Evolutionary conservation across 2,113 vertebrate genomes (phyloP), one percentile per base, ranked within the genome.

Genomic region (Grammomys dolichurus): DNA sequence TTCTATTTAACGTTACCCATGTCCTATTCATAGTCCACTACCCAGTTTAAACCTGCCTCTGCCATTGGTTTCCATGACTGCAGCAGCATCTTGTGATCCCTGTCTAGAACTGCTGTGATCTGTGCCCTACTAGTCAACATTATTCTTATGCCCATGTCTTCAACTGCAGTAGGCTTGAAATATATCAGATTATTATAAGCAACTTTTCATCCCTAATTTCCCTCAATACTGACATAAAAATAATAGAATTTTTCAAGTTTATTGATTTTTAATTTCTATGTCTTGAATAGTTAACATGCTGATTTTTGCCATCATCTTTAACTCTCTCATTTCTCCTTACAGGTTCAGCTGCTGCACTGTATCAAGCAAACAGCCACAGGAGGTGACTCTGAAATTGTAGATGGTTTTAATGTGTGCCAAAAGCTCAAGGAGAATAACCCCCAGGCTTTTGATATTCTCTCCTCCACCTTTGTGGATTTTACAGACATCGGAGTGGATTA

Each of bases 331-430:
- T 95, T 65, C 22, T 43, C 96, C 95, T 97, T 89, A 51, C 95
- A 99, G 99, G 99, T 99, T 94, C 99, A 99, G 93, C 98, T 99
- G 70, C 98, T 99, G 89, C 99, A 99, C 51, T 99, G 99, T 92
- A 98, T 99, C 98, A 98, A 98, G 76, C 99, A 99, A 98, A 99
- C 99, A 0, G 95, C 96, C 77, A 93, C 98, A 28, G 99, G 99
- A 58, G 99, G 99, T 0, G 99, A 99, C 90, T 99, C 99, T 40
- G 98, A 99, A 97, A 98, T 99, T 89, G 99, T 99, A 48, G 99
- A 99, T 93, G 99, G 99, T 78, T 99, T 99, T 98, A 98, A 99
- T 1, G 98, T 99, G 84, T 98, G 98, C 63, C 98, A 98, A 92
- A 98, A 98, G 95, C 98, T 99, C 97, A 98, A 98, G 90, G 96